Conservation (phyloP, 2,113 vertebrate species). For the Verasper variegatus region DNA sequence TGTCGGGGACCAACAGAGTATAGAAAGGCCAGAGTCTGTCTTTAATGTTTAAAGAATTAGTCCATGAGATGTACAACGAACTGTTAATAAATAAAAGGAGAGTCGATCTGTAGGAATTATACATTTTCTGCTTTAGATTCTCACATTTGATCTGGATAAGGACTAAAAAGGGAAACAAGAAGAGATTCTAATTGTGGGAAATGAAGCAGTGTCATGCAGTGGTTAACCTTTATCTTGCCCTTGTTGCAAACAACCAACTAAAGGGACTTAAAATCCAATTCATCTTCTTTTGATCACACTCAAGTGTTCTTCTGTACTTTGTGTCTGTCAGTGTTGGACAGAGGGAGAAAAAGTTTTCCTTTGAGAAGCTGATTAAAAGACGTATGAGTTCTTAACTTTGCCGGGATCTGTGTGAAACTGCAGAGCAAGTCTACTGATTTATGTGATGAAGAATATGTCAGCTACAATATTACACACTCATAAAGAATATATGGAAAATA, state of each 20-base stretch:
- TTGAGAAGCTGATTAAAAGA: constrained; percentile 52
- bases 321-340: constrained; percentile 29
- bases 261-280: constrained; percentile 27
- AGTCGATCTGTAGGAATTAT: constrained; percentile 7
- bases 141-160: constrained; percentile 42
- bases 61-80: constrained; percentile 2
- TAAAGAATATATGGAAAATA: too few species aligned
- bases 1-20: background rate
- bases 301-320: constrained; percentile 22
- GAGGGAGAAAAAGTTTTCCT: constrained; percentile 18
- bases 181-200: constrained; percentile 39
- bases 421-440: constrained; percentile 5
- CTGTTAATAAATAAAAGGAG: constrained; percentile 13
- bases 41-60: constrained; percentile 21
- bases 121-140: constrained; percentile 5
- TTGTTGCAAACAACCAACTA: constrained; percentile 23
- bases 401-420: constrained; percentile 5
- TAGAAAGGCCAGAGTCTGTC: background rate
- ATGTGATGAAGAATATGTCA: background rate
- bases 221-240: constrained; percentile 44
- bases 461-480: background rate
- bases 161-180: constrained; percentile 9
- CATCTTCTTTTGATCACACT: constrained; percentile 49
- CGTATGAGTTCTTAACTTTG: constrained; percentile 12
- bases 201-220: constrained; percentile 22